phyloP scores from a whole-genome alignment of 2,888 invertebrate species.

The Chydorus sphaericus region DNA sequence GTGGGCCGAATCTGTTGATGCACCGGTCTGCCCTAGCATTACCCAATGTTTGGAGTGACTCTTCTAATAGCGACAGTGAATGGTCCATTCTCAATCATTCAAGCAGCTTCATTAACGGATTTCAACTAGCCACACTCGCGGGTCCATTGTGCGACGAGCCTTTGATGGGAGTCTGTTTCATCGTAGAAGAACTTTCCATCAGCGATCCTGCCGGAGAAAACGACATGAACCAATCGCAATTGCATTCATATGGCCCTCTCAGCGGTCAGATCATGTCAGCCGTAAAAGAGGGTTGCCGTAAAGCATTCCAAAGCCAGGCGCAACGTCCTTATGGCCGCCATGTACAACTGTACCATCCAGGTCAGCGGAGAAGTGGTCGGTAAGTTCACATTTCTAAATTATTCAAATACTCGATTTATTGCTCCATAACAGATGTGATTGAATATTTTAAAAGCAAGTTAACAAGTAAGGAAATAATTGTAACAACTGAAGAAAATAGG shows the following conservation, averaged over 20 bases:
- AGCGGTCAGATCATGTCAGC: slow-evolving; percentile 82
- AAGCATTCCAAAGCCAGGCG: slow-evolving; percentile 74
- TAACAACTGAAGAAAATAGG: too few relatives aligned
- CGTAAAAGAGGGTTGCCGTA: slow-evolving; percentile 72
- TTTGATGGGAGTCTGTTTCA: slow-evolving; percentile 85
- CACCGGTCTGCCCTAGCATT: slow-evolving; percentile 43
- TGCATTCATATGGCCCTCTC: slow-evolving; percentile 35
- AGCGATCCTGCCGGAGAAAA: slow-evolving; percentile 11
- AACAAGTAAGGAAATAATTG: too few relatives aligned
- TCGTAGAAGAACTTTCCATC: slow-evolving; percentile 68
- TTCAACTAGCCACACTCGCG: slow-evolving; percentile 68
- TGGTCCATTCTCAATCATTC: slow-evolving; percentile 34
- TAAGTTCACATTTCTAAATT: slow-evolving; percentile 37
- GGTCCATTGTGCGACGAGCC: slow-evolving; percentile 97
- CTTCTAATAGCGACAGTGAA: slow-evolving; percentile 2
- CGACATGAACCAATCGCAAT: slow-evolving; percentile 15
- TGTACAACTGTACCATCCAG: slow-evolving; percentile 72
- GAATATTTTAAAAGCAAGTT: too few relatives aligned
- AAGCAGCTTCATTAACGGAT: slow-evolving; percentile 68
- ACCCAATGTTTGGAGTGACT: slow-evolving; percentile 22
- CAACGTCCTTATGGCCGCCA: slow-evolving; percentile 87
- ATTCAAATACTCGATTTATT: not conserved
- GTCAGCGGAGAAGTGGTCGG: slow-evolving; percentile 78
- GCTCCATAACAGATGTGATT: not conserved
- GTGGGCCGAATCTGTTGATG: slow-evolving; percentile 76